phyloP scores from a whole-genome alignment of 37 sponge, comb jelly and placozoan species.

The Amphimedon queenslandica region DNA sequence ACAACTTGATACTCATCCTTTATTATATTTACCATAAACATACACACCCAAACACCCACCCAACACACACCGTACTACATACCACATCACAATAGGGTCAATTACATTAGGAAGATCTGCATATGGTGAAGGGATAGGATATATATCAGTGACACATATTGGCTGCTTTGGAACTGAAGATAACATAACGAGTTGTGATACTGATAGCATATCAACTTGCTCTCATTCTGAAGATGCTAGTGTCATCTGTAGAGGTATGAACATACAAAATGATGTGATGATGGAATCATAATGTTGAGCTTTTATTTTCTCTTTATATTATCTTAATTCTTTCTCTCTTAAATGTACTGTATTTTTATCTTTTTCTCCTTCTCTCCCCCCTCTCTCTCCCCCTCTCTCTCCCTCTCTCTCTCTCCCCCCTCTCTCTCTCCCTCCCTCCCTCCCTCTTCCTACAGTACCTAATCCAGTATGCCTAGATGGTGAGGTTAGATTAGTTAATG shows the following conservation, averaged over 20 bases:
- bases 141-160: neutral
- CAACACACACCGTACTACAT: no score
- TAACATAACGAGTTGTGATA: neutral
- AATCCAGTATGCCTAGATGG: neutral
- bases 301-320: neutral
- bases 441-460: neutral
- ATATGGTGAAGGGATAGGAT: neutral
- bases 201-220: neutral
- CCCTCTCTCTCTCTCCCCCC: no score
- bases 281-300: neutral
- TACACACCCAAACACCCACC: no score
- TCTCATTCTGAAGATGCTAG: neutral
- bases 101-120: neutral
- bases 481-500: slow-evolving; percentile 1
- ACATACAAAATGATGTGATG: neutral
- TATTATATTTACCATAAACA: no score
- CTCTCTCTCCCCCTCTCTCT: no score
- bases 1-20: no score
- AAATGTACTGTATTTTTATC: no score
- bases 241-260: neutral
- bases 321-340: no score
- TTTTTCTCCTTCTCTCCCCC: no score
- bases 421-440: no score
- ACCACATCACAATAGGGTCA: no score
- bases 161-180: neutral